Conservation (phyloP, 2,888 invertebrate genomes). For the Hylaea fasciaria region DNA sequence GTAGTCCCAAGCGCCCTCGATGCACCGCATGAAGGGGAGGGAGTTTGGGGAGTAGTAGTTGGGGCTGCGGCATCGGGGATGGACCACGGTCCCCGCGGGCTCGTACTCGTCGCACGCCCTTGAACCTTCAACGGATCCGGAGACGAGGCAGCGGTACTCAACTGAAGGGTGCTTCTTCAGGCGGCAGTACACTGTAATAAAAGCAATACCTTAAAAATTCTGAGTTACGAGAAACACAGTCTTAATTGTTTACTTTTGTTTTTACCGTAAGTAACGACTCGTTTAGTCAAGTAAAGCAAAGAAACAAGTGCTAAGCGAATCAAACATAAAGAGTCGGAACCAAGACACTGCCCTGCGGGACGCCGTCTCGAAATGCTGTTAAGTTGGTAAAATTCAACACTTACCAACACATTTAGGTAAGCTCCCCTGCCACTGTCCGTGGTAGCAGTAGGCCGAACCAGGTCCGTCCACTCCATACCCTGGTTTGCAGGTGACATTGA, state of each 20-base stretch:
- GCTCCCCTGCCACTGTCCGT: constrained; percentile 55
- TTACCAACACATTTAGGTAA: constrained; percentile 50
- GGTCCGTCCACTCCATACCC: constrained; percentile 55
- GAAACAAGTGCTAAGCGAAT: too few species aligned
- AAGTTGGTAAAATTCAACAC: constrained; percentile 28
- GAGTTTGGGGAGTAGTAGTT: constrained; percentile 33
- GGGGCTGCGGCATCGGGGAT: constrained; percentile 30
- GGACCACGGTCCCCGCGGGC: constrained; percentile 28
- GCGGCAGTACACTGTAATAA: constrained; percentile 29
- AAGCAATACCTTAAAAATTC: background rate
- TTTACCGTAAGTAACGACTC: too few species aligned
- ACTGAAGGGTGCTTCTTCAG: constrained; percentile 30
- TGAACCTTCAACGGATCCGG: constrained; percentile 23
- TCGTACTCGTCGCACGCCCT: constrained; percentile 30
- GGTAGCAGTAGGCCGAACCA: constrained; percentile 50
- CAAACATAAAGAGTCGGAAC: background rate
- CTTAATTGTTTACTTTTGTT: too few species aligned
- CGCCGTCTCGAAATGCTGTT: background rate
- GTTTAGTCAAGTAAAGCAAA: too few species aligned
- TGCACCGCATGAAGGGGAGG: constrained; percentile 33
- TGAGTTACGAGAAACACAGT: background rate
- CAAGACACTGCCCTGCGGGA: constrained; percentile 5
- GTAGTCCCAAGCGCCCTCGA: constrained; percentile 34
- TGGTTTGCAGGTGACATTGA: constrained; percentile 59
- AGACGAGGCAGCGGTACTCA: constrained; percentile 36